These are phyloP conservation scores for Drosophila barbarae DNA, from an alignment of 2,888 invertebrate species.

Conservation along the genomic window DNA sequence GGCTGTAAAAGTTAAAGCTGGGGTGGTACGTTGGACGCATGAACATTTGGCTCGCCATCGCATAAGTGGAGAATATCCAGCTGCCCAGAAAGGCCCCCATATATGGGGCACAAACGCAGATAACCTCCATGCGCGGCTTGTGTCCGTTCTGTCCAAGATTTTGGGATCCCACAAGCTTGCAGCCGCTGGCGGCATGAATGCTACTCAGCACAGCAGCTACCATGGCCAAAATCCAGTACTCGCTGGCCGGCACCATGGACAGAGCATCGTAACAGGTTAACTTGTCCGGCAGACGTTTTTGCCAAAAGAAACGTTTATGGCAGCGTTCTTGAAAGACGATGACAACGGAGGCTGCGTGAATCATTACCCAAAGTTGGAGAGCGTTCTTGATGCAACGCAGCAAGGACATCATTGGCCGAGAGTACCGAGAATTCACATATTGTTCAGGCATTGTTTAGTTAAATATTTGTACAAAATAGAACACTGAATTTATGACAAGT, in stretches of 20 bases:
- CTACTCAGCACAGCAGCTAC: background rate
- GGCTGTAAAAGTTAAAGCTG: background rate
- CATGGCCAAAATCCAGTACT: background rate
- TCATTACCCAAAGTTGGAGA: constrained; percentile 30
- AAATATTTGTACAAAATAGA: no score
- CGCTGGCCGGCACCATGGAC: background rate
- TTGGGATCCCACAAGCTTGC: background rate
- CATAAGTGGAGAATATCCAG: background rate
- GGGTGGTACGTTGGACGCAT: no score
- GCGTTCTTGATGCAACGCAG: background rate
- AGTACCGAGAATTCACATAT: background rate
- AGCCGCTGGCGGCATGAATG: background rate
- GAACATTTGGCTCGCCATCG: background rate
- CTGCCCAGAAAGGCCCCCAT: background rate
- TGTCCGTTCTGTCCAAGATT: accelerated
- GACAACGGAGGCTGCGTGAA: constrained; percentile 17
- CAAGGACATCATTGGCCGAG: background rate
- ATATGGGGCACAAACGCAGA: background rate
- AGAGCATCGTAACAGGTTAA: background rate
- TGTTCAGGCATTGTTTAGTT: constrained; percentile 11
- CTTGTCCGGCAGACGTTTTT: background rate
- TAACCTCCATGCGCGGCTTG: background rate
- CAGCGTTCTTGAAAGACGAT: no score
- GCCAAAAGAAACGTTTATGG: background rate
- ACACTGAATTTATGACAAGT: background rate